A percentile compares a stretch with the other conserved stretches of the same genome.
Evolutionary conservation across 2,797 vertebrate genomes (phyloP).

Genomic region (Hipposideros larvatus): DNA sequence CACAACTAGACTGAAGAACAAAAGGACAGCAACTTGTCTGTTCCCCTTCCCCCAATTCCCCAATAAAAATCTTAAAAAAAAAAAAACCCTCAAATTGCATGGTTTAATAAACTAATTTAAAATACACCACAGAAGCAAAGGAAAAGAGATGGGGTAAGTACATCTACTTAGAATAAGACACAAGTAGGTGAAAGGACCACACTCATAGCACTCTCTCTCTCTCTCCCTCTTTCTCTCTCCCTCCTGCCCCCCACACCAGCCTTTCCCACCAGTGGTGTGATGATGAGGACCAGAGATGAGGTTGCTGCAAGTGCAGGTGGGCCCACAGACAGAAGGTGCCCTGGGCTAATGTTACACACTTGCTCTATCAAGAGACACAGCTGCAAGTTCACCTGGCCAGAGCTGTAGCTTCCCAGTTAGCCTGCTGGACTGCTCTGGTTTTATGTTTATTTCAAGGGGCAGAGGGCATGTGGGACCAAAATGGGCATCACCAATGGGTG

Average conservation of each 20-base stretch:
- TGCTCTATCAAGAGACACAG: neutral
- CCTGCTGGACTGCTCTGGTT: neutral
- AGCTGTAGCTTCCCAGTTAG: neutral
- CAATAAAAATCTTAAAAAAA: no score
- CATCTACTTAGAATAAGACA: neutral
- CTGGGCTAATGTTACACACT: neutral
- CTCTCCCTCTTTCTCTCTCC: neutral
- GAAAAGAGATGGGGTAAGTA: neutral
- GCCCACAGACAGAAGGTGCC: neutral
- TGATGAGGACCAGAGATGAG: neutral
- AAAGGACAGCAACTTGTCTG: no score
- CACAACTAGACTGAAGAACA: no score
- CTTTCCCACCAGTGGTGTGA: neutral
- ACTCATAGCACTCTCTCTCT: neutral
- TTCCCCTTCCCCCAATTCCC: no score
- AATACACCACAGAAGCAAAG: neutral
- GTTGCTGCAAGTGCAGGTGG: neutral
- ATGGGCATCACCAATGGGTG: neutral
- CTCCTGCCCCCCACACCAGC: neutral
- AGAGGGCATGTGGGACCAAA: neutral
- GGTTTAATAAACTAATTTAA: constrained; percentile 44
- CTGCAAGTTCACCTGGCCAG: neutral
- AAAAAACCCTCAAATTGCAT: neutral
- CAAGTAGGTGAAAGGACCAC: neutral
- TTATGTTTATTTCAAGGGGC: neutral